phyloP scores from a whole-genome alignment of 2,888 invertebrate species.

The Matsumyia berberina region DNA sequence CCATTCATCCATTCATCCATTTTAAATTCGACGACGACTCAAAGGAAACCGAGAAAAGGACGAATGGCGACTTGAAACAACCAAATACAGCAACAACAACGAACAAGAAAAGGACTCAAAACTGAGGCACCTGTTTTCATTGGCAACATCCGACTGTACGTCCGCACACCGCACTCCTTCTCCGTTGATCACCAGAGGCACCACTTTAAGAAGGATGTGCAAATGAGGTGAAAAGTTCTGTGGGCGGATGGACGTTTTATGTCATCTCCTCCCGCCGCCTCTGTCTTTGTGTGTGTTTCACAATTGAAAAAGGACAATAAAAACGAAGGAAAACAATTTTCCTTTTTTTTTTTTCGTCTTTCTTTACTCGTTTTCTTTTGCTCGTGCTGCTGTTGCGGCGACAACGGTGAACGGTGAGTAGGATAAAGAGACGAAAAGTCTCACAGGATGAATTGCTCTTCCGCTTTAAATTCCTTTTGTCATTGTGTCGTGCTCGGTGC shows the following conservation, averaged over 20 bases:
- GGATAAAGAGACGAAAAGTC: slow-evolving; percentile 46
- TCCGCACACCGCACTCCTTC: neutral
- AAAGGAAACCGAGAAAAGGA: slow-evolving; percentile 22
- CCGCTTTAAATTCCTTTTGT: slow-evolving; percentile 63
- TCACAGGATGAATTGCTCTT: slow-evolving; percentile 60
- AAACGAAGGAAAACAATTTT: slow-evolving; percentile 49
- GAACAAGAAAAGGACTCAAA: slow-evolving; percentile 23
- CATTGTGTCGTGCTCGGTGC: slow-evolving; percentile 20
- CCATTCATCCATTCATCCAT: slow-evolving; percentile 46
- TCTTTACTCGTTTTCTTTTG: slow-evolving; percentile 28
- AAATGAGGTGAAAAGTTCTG: slow-evolving; percentile 63
- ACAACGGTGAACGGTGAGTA: neutral
- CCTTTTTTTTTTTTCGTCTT: slow-evolving; percentile 44
- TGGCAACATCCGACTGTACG: slow-evolving; percentile 24
- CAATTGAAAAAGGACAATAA: slow-evolving; percentile 24
- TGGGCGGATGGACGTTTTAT: slow-evolving; percentile 35
- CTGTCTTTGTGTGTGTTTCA: slow-evolving; percentile 30
- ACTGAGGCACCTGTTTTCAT: slow-evolving; percentile 62
- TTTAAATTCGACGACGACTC: slow-evolving; percentile 20
- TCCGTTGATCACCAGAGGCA: neutral
- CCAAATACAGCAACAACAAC: neutral
- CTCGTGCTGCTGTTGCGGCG: neutral
- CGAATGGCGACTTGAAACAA: slow-evolving; percentile 38
- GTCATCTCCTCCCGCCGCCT: slow-evolving; percentile 28
- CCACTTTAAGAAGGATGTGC: slow-evolving; percentile 48